Conservation (phyloP, 2,888 invertebrate species). For the Cataglyphis albicans region DNA sequence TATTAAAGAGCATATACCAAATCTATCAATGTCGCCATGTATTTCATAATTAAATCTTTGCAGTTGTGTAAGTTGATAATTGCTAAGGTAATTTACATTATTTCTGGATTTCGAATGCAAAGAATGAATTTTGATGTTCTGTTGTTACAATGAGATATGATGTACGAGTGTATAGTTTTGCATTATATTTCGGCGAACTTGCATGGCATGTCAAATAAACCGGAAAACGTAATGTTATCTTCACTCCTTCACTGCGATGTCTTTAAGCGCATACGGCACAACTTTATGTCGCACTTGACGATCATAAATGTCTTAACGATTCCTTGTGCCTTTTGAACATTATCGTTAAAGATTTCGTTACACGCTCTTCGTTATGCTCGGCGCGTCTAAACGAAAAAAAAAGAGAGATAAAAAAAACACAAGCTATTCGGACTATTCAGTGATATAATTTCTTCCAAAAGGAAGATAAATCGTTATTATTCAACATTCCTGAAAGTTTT, state of each 20-base stretch:
- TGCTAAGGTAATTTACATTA: background rate
- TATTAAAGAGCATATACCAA: background rate
- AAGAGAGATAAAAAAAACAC: background rate
- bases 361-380: background rate
- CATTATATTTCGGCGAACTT: slow-evolving; percentile 12
- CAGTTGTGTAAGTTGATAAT: background rate
- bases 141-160: background rate
- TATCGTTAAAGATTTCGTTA: slow-evolving; percentile 32
- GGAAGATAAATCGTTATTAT: slow-evolving; percentile 15
- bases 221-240: slow-evolving; percentile 49
- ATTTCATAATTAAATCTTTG: slow-evolving; percentile 1
- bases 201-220: slow-evolving; percentile 23
- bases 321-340: slow-evolving; percentile 1
- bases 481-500: background rate
- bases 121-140: background rate
- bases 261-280: slow-evolving; percentile 26
- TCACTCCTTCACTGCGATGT: slow-evolving; percentile 31
- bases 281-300: slow-evolving; percentile 39
- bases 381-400: background rate
- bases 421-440: background rate
- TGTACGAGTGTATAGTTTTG: background rate
- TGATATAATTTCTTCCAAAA: background rate
- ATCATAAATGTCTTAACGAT: slow-evolving; percentile 44
- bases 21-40: background rate
- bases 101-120: background rate